Evolutionary conservation across 2,113 vertebrate genomes (phyloP).

Genomic region (Amblyopsis rosae): DNA sequence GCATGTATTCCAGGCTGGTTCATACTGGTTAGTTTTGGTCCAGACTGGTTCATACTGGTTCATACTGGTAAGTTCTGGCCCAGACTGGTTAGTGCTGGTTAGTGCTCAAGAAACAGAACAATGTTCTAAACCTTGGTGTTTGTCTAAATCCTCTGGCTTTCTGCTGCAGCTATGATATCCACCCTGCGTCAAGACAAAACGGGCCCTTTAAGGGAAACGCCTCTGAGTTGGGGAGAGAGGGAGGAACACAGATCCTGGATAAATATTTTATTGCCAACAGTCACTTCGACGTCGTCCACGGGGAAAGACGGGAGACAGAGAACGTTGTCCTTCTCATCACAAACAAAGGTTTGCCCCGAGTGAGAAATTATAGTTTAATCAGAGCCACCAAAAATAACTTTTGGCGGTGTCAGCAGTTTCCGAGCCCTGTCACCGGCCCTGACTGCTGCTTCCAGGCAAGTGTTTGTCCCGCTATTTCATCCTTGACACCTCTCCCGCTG

Average conservation of each 20-base stretch:
- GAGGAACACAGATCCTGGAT: no score
- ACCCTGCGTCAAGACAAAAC: background rate
- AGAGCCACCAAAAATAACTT: slow-evolving; percentile 49
- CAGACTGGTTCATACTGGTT: no score
- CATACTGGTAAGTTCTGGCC: no score
- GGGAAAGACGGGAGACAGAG: background rate
- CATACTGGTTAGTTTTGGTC: no score
- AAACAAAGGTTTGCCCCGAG: slow-evolving; percentile 12
- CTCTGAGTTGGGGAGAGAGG: background rate
- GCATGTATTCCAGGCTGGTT: no score
- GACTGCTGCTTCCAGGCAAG: slow-evolving; percentile 35
- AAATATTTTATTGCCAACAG: no score
- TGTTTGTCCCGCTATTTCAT: slow-evolving; percentile 59
- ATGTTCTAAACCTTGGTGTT: background rate
- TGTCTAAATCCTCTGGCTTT: slow-evolving; percentile 29
- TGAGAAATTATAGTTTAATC: slow-evolving; percentile 67
- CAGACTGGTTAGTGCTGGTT: no score
- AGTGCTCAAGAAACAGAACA: no score
- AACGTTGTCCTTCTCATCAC: background rate
- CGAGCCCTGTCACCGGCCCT: slow-evolving; percentile 31
- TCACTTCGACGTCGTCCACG: no score
- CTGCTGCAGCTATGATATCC: slow-evolving; percentile 25
- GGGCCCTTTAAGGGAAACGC: slow-evolving; percentile 17
- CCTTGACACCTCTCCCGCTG: slow-evolving; percentile 19
- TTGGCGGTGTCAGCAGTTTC: slow-evolving; percentile 60